Conservation (phyloP, 53 echinoderm and acorn worm species). For the Paelopatides confundens region DNA sequence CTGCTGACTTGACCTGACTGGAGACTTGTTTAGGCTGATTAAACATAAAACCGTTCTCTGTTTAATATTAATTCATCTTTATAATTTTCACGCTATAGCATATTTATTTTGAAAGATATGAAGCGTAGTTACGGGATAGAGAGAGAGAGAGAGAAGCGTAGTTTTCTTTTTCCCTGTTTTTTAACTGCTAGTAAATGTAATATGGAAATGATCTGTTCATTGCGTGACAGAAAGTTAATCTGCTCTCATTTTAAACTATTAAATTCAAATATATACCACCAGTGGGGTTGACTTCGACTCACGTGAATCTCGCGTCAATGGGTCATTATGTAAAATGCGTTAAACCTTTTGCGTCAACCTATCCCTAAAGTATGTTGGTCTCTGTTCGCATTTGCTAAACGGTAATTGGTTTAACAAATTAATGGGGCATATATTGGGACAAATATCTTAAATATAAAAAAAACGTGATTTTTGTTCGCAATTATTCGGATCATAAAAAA, state of each 20-base stretch:
- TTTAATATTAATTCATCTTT: background rate
- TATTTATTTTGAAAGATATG: background rate
- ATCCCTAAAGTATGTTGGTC: background rate
- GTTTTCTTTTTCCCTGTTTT: background rate
- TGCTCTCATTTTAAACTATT: background rate
- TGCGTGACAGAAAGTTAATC: slow-evolving; percentile 13
- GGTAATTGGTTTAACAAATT: slow-evolving; percentile 29
- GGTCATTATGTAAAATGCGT: slow-evolving; percentile 26
- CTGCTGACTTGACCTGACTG: too few relatives aligned
- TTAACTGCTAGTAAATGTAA: background rate
- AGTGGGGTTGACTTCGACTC: background rate
- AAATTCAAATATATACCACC: slow-evolving; percentile 19
- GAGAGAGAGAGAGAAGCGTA: too few relatives aligned
- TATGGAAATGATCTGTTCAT: slow-evolving; percentile 7
- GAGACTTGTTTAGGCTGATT: slow-evolving; percentile 19
- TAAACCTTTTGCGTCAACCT: slow-evolving; percentile 9
- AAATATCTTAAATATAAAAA: background rate
- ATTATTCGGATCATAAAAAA: background rate
- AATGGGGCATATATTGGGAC: slow-evolving; percentile 38
- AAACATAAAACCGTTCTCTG: background rate
- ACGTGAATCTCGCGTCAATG: slow-evolving; percentile 21
- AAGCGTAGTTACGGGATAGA: too few relatives aligned
- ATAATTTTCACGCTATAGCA: background rate
- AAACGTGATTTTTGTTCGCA: background rate
- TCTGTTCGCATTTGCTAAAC: background rate